Percentiles rank a stretch among this genome's conserved stretches.
Conservation (phyloP, 2,888 invertebrate species). For the Cataglyphis cursor region DNA sequence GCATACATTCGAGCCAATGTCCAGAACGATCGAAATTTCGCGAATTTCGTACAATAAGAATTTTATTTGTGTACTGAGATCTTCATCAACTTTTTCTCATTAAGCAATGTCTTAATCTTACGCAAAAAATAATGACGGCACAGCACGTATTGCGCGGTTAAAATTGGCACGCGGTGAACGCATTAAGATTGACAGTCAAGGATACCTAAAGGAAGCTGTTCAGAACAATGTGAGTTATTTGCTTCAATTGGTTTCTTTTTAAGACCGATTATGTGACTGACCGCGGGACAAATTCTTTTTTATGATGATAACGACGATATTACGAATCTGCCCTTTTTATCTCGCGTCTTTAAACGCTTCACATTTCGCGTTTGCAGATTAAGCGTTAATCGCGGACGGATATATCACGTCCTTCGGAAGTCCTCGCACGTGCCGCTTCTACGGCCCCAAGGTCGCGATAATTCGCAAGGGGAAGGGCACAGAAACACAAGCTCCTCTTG, state of each 20-base stretch:
- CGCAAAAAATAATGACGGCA: conserved; percentile 37
- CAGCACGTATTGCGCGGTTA: conserved; percentile 29
- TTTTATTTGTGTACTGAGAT: conserved; percentile 27
- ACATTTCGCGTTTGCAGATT: conserved; percentile 1
- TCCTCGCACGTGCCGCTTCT: conserved; percentile 65
- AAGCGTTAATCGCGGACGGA: conserved; percentile 44
- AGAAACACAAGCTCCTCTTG: conserved; percentile 65
- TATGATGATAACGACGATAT: too few relatives aligned
- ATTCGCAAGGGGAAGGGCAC: conserved; percentile 73
- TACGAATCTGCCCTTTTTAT: neutral
- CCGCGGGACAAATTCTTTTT: neutral
- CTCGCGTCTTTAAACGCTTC: neutral
- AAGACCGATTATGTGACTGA: neutral
- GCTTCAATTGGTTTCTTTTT: conserved; percentile 18
- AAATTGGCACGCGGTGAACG: conserved; percentile 24
- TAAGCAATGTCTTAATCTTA: conserved; percentile 31
- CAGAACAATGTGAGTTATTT: conserved; percentile 8
- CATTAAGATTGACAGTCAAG: conserved; percentile 7
- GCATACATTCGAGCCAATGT: neutral
- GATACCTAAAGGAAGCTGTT: neutral
- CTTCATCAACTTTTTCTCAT: conserved; percentile 16
- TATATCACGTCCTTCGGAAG: conserved; percentile 50
- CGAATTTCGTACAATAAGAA: conserved; percentile 8
- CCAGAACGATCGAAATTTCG: conserved; percentile 25
- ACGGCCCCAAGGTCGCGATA: conserved; percentile 75